Percentiles rank a stretch among this genome's conserved stretches.
These are phyloP conservation scores for Aphyosemion australe DNA, from an alignment of 2,113 vertebrate species.

Conservation along the genomic window DNA sequence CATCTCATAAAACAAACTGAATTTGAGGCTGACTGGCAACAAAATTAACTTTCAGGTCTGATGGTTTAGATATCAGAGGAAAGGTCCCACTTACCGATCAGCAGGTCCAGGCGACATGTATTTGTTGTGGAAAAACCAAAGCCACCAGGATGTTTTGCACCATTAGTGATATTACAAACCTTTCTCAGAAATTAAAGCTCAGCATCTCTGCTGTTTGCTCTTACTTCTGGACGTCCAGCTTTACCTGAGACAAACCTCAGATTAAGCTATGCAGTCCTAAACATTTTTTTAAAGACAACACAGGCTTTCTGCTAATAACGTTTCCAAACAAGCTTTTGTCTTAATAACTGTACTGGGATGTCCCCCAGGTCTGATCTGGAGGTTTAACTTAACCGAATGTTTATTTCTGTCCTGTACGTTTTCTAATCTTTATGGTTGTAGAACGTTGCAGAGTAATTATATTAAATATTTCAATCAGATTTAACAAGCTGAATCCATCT, in stretches of 20 bases:
- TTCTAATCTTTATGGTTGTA: too few species aligned
- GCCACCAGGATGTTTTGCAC: slow-evolving; percentile 13
- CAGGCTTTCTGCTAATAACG: neutral
- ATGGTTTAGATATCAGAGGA: too few species aligned
- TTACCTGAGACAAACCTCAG: neutral
- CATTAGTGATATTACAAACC: neutral
- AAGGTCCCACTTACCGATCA: too few species aligned
- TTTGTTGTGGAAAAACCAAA: slow-evolving; percentile 35
- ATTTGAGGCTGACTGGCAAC: too few species aligned
- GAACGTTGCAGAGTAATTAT: too few species aligned
- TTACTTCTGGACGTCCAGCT: neutral
- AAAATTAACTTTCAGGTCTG: too few species aligned
- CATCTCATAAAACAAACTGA: neutral
- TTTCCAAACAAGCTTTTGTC: too few species aligned
- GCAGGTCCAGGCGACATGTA: too few species aligned
- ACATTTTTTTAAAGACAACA: neutral
- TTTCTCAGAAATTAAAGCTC: neutral
- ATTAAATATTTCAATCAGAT: too few species aligned
- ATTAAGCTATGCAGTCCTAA: neutral
- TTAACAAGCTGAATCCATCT: too few species aligned
- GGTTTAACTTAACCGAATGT: neutral
- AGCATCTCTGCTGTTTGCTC: neutral
- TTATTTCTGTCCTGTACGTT: neutral
- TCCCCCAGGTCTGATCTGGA: neutral
- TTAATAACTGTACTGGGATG: neutral